Conservation (phyloP, 2,888 invertebrate species). For the Leptinotarsa rubiginosa region DNA sequence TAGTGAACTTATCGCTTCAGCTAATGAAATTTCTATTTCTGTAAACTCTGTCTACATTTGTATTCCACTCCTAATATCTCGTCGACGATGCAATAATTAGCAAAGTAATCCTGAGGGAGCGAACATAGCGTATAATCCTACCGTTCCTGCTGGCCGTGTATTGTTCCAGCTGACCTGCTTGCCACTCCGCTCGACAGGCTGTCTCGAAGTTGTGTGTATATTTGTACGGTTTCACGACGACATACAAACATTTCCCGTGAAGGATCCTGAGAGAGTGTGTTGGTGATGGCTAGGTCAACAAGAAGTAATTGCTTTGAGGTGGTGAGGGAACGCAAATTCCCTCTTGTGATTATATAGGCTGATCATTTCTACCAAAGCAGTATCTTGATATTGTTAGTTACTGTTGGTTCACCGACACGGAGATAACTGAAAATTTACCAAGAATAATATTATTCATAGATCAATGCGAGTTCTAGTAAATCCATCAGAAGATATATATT, state of each 20-base stretch:
- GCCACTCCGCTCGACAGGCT: conserved; percentile 25
- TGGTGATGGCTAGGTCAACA: conserved; percentile 11
- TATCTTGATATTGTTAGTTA: neutral
- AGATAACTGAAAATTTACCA: no score
- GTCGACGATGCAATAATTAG: conserved; percentile 17
- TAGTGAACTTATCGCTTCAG: neutral
- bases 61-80: conserved; percentile 10
- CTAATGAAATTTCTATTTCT: conserved; percentile 1
- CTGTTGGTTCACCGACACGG: neutral
- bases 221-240: conserved; percentile 24
- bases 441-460: no score
- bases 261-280: conserved; percentile 18
- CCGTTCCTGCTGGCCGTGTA: conserved; percentile 1
- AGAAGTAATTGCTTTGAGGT: neutral
- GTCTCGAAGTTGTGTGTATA: conserved; percentile 26
- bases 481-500: no score
- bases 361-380: neutral
- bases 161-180: conserved; percentile 29
- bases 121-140: conserved; percentile 22
- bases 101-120: conserved; percentile 18
- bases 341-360: neutral
- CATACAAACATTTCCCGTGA: conserved; percentile 19
- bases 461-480: no score
- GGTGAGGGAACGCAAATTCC: neutral
- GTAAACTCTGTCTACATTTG: neutral